These are phyloP conservation scores for Drosophila lacicola DNA, from an alignment of 2,888 invertebrate genomes.

Conservation along the genomic window DNA sequence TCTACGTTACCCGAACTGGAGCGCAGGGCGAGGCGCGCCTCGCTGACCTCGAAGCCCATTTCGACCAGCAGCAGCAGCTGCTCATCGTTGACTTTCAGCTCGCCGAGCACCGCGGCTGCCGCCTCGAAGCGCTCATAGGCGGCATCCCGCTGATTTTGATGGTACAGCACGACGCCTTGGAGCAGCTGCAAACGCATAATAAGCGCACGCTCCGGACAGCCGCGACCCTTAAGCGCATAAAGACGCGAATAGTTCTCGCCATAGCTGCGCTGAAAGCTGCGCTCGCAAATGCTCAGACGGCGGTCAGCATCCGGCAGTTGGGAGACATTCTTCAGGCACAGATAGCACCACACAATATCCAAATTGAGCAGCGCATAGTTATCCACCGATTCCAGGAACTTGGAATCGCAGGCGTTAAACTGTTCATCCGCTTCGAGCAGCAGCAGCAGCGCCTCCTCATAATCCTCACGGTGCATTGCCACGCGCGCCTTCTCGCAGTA, in stretches of 20 bases:
- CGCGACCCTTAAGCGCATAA: slow-evolving; percentile 87
- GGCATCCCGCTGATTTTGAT: slow-evolving; percentile 89
- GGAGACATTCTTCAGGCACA: slow-evolving; percentile 89
- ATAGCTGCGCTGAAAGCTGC: slow-evolving; percentile 88
- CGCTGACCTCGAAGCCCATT: slow-evolving; percentile 88
- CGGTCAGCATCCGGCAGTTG: slow-evolving; percentile 91
- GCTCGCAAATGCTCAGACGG: slow-evolving; percentile 89
- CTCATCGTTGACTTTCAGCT: slow-evolving; percentile 87
- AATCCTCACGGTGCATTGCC: slow-evolving; percentile 88
- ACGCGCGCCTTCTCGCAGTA: slow-evolving; percentile 92
- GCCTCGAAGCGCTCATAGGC: slow-evolving; percentile 87
- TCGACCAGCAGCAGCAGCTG: slow-evolving; percentile 86
- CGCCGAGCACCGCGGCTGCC: slow-evolving; percentile 88
- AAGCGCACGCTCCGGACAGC: slow-evolving; percentile 89
- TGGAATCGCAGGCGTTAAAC: slow-evolving; percentile 86
- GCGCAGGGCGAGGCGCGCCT: slow-evolving; percentile 90
- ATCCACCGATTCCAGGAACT: slow-evolving; percentile 89
- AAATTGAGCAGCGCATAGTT: slow-evolving; percentile 93
- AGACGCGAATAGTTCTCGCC: slow-evolving; percentile 88
- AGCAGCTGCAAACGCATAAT: slow-evolving; percentile 92
- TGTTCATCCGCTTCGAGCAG: slow-evolving; percentile 92
- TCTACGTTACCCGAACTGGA: slow-evolving; percentile 87
- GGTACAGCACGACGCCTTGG: slow-evolving; percentile 92
- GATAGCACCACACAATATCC: slow-evolving; percentile 96
- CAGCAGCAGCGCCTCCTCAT: slow-evolving; percentile 89